Conservation (phyloP, 2,888 invertebrate species). For the Spicauda simplicius region DNA sequence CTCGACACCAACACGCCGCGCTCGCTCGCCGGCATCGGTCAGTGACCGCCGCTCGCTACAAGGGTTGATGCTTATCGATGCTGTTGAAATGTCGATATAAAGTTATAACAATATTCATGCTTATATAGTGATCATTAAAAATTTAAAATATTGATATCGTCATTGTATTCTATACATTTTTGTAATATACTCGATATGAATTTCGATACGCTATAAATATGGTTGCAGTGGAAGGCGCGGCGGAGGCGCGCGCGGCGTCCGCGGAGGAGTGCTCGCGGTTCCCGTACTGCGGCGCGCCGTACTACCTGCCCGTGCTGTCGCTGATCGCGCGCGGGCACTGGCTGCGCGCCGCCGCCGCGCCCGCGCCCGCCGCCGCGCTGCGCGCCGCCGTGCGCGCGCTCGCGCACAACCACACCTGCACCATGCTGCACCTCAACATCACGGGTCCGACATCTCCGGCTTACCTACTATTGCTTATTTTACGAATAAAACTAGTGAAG, state of each 20-base stretch:
- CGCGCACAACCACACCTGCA: conserved; percentile 14
- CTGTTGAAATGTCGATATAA: too few species aligned
- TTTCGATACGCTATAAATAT: too few species aligned
- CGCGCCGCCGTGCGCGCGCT: conserved; percentile 14
- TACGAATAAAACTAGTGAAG: too few species aligned
- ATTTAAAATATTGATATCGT: too few species aligned
- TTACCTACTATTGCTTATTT: too few species aligned
- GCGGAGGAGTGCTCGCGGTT: conserved; percentile 83
- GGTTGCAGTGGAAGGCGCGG: conserved; percentile 49
- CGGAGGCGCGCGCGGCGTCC: conserved; percentile 34
- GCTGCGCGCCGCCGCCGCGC: conserved; percentile 39
- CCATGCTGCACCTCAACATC: conserved; percentile 15
- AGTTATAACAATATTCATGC: too few species aligned
- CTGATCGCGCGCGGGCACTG: conserved; percentile 73
- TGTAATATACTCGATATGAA: too few species aligned
- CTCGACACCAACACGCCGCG: conserved; percentile 90
- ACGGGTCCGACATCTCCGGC: background rate
- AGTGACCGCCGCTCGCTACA: background rate
- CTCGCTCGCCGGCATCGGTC: conserved; percentile 52
- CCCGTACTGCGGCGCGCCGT: conserved; percentile 92
- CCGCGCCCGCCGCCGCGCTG: conserved; percentile 26
- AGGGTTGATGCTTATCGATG: too few species aligned
- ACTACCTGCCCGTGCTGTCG: conserved; percentile 89
- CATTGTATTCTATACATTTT: too few species aligned
- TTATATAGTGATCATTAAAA: too few species aligned